These are phyloP conservation scores for Syritta pipiens DNA, from an alignment of 2,888 invertebrate genomes.

Conservation along the genomic window DNA sequence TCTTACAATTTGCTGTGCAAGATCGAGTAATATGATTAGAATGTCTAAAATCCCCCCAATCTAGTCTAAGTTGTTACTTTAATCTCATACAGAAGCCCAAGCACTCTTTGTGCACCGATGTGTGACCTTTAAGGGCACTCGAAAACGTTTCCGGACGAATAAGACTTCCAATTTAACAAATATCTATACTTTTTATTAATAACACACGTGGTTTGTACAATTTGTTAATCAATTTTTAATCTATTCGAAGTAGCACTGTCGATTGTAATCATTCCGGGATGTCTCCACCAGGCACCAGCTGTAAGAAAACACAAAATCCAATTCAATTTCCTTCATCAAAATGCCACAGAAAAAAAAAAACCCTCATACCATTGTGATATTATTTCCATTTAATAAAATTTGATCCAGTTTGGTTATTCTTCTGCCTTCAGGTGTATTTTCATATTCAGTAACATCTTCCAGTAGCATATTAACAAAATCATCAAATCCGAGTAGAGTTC, in stretches of 20 bases:
- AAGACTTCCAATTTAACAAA: not conserved
- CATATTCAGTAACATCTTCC: constrained; percentile 98
- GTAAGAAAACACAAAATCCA: constrained; percentile 75
- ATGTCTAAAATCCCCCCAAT: too few relatives aligned
- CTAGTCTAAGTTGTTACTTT: too few relatives aligned
- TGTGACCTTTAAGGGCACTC: too few relatives aligned
- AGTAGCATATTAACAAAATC: constrained; percentile 99
- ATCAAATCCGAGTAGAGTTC: constrained; percentile 97
- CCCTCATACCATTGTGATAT: constrained; percentile 97
- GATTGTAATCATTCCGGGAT: constrained; percentile 82
- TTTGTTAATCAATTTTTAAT: constrained; percentile 1
- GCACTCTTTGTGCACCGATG: too few relatives aligned
- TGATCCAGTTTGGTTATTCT: constrained; percentile 98
- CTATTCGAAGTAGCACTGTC: not conserved
- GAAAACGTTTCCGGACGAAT: too few relatives aligned
- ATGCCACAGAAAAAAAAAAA: too few relatives aligned
- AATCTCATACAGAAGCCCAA: too few relatives aligned
- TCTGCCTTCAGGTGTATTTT: constrained; percentile 97
- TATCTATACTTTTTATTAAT: constrained; percentile 13
- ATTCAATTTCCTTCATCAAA: not conserved
- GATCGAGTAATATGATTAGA: too few relatives aligned
- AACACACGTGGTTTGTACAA: constrained; percentile 33
- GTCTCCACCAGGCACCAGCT: constrained; percentile 90
- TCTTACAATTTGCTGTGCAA: too few relatives aligned
- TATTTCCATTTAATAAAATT: constrained; percentile 98